phyloP scores from a whole-genome alignment of 1,140 invertebrate species.

The Drosophila pseudoobscura region DNA sequence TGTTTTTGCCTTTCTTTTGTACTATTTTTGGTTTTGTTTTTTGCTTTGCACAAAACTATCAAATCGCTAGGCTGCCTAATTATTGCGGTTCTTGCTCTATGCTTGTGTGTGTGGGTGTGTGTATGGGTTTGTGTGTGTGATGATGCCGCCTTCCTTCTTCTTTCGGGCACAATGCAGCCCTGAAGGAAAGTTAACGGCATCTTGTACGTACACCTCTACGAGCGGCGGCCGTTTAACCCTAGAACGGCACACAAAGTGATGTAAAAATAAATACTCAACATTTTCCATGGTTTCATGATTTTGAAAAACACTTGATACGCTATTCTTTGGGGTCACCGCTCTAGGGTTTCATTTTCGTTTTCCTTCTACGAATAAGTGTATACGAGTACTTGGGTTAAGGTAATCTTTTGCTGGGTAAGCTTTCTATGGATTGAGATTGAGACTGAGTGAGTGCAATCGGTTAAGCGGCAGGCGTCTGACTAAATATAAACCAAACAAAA shows the following conservation, averaged over 20 bases:
- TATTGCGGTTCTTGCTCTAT: slow-evolving; percentile 34
- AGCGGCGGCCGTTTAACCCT: too few relatives aligned
- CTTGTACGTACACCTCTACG: too few relatives aligned
- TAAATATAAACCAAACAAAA: slow-evolving; percentile 29
- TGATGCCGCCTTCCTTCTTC: too few relatives aligned
- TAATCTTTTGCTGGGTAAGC: slow-evolving; percentile 7
- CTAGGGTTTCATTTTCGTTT: too few relatives aligned
- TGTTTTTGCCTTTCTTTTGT: slow-evolving; percentile 22
- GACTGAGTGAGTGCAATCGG: slow-evolving; percentile 40
- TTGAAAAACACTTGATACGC: too few relatives aligned
- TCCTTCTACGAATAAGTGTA: too few relatives aligned
- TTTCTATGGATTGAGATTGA: slow-evolving; percentile 20
- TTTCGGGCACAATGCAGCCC: too few relatives aligned
- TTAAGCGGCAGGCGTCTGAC: slow-evolving; percentile 49
- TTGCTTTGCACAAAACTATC: slow-evolving; percentile 50
- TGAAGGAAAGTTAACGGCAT: too few relatives aligned
- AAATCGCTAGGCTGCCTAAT: slow-evolving; percentile 60
- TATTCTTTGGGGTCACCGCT: too few relatives aligned
- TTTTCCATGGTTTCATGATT: too few relatives aligned
- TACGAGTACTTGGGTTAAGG: slow-evolving; percentile 13
- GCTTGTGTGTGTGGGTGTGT: slow-evolving; percentile 33
- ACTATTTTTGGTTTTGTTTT: not conserved
- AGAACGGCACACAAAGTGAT: too few relatives aligned
- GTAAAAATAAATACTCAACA: too few relatives aligned
- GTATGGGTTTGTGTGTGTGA: slow-evolving; percentile 17